These are phyloP conservation scores for Nymphalis polychloros DNA, from an alignment of 2,888 invertebrate genomes.

Conservation along the genomic window DNA sequence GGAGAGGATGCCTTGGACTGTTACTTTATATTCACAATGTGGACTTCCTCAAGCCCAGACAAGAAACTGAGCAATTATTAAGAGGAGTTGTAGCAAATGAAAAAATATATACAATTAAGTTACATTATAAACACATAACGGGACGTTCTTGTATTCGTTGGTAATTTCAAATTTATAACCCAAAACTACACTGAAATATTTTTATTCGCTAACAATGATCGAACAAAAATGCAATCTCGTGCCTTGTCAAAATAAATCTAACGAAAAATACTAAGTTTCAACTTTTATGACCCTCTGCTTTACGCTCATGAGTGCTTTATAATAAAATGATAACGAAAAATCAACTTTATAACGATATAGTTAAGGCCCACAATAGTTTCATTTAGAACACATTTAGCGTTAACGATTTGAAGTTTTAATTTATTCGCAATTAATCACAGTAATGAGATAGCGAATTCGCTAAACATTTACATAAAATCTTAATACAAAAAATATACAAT, in stretches of 20 bases:
- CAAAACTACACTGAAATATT: slow-evolving; percentile 47
- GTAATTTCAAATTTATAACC: slow-evolving; percentile 5
- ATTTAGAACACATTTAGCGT: slow-evolving; percentile 19
- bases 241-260: slow-evolving; percentile 72
- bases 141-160: neutral
- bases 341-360: slow-evolving; percentile 3
- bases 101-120: too few relatives aligned
- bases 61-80: too few relatives aligned
- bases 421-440: slow-evolving; percentile 61
- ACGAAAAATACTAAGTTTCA: slow-evolving; percentile 68
- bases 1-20: too few relatives aligned
- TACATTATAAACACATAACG: too few relatives aligned
- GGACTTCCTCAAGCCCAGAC: too few relatives aligned
- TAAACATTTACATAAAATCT: slow-evolving; percentile 7
- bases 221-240: slow-evolving; percentile 70
- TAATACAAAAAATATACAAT: neutral
- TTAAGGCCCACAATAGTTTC: slow-evolving; percentile 23
- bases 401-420: slow-evolving; percentile 59
- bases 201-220: slow-evolving; percentile 58
- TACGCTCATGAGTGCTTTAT: slow-evolving; percentile 19
- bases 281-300: slow-evolving; percentile 53
- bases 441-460: slow-evolving; percentile 20
- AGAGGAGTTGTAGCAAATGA: too few relatives aligned
- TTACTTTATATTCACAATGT: too few relatives aligned
- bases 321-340: slow-evolving; percentile 22